A percentile compares a stretch with the other conserved stretches of the same genome.
phyloP scores from a whole-genome alignment of 2,113 vertebrate genomes.

The Eolophus roseicapilla region DNA sequence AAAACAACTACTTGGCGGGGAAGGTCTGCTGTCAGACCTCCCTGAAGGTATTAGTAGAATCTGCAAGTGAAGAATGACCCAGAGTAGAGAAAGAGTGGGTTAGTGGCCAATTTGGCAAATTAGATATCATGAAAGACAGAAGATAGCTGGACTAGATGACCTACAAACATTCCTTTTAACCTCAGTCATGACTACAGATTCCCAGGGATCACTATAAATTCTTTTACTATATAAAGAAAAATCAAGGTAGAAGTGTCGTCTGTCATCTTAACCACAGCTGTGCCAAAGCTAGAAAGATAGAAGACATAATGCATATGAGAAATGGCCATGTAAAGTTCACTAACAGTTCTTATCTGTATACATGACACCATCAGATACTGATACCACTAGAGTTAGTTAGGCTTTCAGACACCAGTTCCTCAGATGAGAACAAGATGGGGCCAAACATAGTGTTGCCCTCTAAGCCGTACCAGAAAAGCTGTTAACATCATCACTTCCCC shows the following conservation, averaged over 20 bases:
- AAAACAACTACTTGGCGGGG: not conserved
- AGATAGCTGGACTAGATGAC: not conserved
- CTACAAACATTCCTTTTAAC: not conserved
- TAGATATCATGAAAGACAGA: not conserved
- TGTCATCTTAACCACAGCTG: not conserved
- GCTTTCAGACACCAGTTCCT: not conserved
- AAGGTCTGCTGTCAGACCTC: not conserved
- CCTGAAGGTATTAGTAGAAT: not conserved
- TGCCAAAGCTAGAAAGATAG: not conserved
- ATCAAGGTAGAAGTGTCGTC: not conserved
- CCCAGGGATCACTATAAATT: not conserved
- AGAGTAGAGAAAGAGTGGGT: not conserved
- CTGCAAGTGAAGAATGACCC: not conserved
- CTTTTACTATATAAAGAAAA: not conserved
- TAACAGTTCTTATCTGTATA: not conserved
- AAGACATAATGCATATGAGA: not conserved
- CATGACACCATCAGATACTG: not conserved
- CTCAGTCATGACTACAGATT: not conserved
- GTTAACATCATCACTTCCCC: not conserved
- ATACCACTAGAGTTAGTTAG: not conserved
- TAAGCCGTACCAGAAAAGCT: not conserved
- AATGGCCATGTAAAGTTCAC: not conserved
- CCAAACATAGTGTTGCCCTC: not conserved
- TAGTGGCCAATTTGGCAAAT: not conserved
- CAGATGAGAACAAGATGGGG: not conserved